Percentiles rank a stretch among this genome's conserved stretches.
phyloP scores from a whole-genome alignment of 2,113 vertebrate genomes.

The Oryzias woworae region DNA sequence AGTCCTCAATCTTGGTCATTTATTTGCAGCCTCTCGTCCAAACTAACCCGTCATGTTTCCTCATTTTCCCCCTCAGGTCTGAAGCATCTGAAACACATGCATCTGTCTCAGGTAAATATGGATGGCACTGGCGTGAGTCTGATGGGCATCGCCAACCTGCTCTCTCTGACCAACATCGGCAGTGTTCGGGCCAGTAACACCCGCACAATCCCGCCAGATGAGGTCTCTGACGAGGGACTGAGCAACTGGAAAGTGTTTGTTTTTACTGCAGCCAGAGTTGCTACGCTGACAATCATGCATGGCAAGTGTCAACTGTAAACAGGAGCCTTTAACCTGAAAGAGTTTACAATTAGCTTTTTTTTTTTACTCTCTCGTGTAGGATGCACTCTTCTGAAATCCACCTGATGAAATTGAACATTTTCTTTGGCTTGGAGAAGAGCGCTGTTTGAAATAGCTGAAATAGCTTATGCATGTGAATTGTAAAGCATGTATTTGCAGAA shows the following conservation, averaged over 20 bases:
- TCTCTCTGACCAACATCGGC: slow-evolving; percentile 66
- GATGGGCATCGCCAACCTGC: slow-evolving; percentile 67
- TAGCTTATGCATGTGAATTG: background rate
- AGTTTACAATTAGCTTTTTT: slow-evolving; percentile 37
- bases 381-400: slow-evolving; percentile 5
- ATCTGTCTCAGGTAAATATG: slow-evolving; percentile 79
- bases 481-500: too few species aligned
- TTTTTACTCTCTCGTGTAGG: slow-evolving; percentile 13
- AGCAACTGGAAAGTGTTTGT: background rate
- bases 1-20: background rate
- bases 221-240: slow-evolving; percentile 78
- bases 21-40: background rate
- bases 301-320: slow-evolving; percentile 37
- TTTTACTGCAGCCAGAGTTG: slow-evolving; percentile 42
- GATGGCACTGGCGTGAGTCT: slow-evolving; percentile 79
- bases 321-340: slow-evolving; percentile 8
- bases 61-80: slow-evolving; percentile 65
- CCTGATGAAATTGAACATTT: too few species aligned
- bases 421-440: too few species aligned
- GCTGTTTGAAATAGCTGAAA: too few species aligned
- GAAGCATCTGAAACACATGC: slow-evolving; percentile 72
- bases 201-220: slow-evolving; percentile 60
- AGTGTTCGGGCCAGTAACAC: slow-evolving; percentile 78
- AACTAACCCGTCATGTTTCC: background rate
- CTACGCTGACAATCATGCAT: slow-evolving; percentile 39